phyloP scores from a whole-genome alignment of 2,797 vertebrate genomes.

The Serranus cabrilla region DNA sequence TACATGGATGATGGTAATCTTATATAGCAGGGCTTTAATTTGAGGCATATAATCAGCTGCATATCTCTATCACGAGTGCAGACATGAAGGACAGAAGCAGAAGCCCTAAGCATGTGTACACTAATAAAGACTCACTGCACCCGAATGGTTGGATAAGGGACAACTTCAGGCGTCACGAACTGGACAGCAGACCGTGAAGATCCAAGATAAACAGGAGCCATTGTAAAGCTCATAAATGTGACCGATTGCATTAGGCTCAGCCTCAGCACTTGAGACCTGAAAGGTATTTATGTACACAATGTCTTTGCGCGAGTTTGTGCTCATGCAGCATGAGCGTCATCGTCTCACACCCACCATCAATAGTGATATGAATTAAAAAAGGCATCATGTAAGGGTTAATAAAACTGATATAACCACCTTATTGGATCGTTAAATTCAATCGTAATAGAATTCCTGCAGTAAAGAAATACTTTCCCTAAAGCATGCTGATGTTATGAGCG shows the following conservation, averaged over 20 bases:
- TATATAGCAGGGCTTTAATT: not conserved
- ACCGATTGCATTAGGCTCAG: conserved; percentile 24
- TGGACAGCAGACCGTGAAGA: conserved; percentile 72
- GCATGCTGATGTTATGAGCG: not conserved
- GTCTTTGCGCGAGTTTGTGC: not conserved
- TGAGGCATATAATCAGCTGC: not conserved
- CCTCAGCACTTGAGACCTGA: conserved; percentile 43
- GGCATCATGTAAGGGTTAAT: not conserved
- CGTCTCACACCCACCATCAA: not conserved
- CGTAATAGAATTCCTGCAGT: conserved; percentile 11
- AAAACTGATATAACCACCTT: conserved; percentile 2
- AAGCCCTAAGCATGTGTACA: not conserved
- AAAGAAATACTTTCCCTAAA: conserved; percentile 6
- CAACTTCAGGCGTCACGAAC: conserved; percentile 41
- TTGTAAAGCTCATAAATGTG: conserved; percentile 43
- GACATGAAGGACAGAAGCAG: not conserved
- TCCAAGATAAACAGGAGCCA: conserved; percentile 64
- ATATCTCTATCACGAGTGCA: conserved; percentile 13
- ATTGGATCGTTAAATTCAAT: conserved; percentile 27
- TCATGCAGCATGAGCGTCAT: not conserved
- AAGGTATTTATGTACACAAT: conserved; percentile 39
- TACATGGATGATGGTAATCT: not conserved
- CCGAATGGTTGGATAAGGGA: conserved; percentile 28
- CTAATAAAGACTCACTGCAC: conserved; percentile 8
- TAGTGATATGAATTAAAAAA: not conserved